phyloP scores from a whole-genome alignment of 2,888 invertebrate genomes.

The Andrena haemorrhoa region DNA sequence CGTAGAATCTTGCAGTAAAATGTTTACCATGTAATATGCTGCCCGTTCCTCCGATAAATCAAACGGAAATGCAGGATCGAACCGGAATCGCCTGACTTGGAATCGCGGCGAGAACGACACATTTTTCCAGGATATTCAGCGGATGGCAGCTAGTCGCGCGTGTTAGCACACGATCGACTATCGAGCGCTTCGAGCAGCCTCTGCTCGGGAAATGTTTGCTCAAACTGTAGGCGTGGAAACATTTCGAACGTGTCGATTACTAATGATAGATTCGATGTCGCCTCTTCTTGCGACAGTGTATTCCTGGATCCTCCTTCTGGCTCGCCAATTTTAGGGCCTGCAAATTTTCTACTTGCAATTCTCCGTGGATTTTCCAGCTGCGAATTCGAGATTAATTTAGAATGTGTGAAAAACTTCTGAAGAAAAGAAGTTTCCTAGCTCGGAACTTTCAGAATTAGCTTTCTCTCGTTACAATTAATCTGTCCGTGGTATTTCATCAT shows the following conservation, averaged over 20 bases:
- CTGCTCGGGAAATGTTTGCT: slow-evolving; percentile 22
- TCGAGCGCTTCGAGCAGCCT: not conserved
- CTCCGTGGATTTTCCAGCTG: not conserved
- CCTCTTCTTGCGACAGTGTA: not conserved
- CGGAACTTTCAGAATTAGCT: not conserved
- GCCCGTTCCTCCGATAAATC: slow-evolving; percentile 17
- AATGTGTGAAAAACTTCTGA: no score
- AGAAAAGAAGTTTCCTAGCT: not conserved
- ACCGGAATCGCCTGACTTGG: not conserved
- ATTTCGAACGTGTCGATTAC: slow-evolving; percentile 32
- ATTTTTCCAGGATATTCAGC: slow-evolving; percentile 8
- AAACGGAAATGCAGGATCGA: slow-evolving; percentile 28
- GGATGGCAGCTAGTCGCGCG: slow-evolving; percentile 1
- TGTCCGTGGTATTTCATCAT: not conserved
- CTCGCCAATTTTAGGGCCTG: not conserved
- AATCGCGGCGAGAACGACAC: not conserved
- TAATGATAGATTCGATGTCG: slow-evolving; percentile 6
- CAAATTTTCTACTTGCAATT: not conserved
- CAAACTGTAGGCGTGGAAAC: not conserved
- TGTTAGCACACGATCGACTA: not conserved
- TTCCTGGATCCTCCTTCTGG: not conserved
- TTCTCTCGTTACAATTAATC: not conserved
- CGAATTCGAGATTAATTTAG: no score
- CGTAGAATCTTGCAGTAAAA: slow-evolving; percentile 26
- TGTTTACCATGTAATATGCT: slow-evolving; percentile 18